Evolutionary conservation across 1,140 invertebrate genomes (phyloP).

Genomic region (Chironomus striatipennis): DNA sequence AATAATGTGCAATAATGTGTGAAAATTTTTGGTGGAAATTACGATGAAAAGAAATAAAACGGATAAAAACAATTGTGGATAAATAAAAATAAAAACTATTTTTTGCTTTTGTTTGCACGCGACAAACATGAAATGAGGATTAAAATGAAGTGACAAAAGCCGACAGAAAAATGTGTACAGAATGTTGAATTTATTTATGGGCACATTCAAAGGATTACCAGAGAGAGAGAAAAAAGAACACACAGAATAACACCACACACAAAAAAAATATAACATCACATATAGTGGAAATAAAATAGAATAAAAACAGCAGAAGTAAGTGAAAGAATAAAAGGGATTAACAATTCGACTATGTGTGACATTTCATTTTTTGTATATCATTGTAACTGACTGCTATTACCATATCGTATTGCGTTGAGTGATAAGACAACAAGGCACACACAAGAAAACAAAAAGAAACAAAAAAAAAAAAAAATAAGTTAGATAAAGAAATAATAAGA

Average conservation of each 20-base stretch:
- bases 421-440: neutral
- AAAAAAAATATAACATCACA: neutral
- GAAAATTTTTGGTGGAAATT: neutral
- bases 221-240: no score
- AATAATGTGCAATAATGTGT: constrained; percentile 3
- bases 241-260: no score
- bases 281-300: neutral
- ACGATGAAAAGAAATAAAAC: neutral
- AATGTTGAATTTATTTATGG: constrained; percentile 19
- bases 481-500: neutral
- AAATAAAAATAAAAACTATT: neutral
- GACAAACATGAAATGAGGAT: neutral
- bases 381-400: neutral
- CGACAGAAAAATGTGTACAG: neutral
- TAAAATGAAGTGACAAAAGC: constrained; percentile 20
- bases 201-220: constrained; percentile 5
- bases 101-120: neutral
- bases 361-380: constrained; percentile 14
- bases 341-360: constrained; percentile 7
- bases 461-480: neutral
- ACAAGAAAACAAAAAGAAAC: neutral
- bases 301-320: neutral
- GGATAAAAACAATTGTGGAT: neutral
- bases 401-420: neutral
- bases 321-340: constrained; percentile 6